Base-by-base conservation (phyloP, 2,113 vertebrate genomes). In the Lipophrys pholis region DNA sequence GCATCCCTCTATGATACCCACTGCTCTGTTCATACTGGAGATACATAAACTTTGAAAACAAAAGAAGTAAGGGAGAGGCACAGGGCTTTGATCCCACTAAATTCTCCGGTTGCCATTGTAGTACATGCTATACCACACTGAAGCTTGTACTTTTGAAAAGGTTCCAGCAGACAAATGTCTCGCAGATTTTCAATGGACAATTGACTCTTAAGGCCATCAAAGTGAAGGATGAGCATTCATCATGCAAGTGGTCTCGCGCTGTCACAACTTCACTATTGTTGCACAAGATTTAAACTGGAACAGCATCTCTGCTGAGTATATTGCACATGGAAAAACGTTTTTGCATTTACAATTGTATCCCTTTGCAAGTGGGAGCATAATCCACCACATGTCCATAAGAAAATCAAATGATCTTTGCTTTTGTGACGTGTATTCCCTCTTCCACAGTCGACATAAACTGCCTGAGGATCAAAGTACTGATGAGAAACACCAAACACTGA, bases 11-110 rank as follows among this genome's bases (percentile, higher is more conserved):
- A 60, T 81, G 58, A 80, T 61, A 76, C 78, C 82, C 76, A 54
- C 65, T 74, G 73, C 77, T 85, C 78, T 60, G 74, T 58, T 87
- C 65, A 54, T 67, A 80, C 45, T 74, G 51, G 38, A 78, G 62
- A 80, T 69, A 38, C 73, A 85, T 71, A 76, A 69, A 87, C 69
- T 81, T 78, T 83, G 70, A 83, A 86, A 82, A 84, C 79, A 89
- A 87, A 84, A 60, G 15, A 57, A 61, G 38, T 38, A 43, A 83
- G 40, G 50, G 38, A 64, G 68, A 69, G 36, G 38, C 64, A 30
- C 8, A 8, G 43, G 48, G 45, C 73, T 90, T 90, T 90, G 78
- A 92, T 86, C 73, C 1, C 2, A 52, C 56, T 46, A 40, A 81
- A 74, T 71, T 83, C 78, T 59, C 69, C 68, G 51, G 62, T 60